Base-by-base conservation (phyloP, 1,140 invertebrate genomes). In the Papilio polyxenes region DNA sequence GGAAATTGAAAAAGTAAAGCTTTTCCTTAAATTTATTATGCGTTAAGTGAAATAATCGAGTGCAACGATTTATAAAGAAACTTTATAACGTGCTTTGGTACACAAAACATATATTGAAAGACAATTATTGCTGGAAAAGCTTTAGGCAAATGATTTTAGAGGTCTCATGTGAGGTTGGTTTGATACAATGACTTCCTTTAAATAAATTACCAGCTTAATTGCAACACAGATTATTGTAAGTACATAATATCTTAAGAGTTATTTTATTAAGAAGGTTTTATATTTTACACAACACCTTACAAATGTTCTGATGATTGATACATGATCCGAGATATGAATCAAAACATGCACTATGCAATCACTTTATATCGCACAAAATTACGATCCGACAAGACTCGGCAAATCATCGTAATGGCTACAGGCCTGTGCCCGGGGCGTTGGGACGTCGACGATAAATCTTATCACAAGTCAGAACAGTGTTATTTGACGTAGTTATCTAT, bases 1-100 rank as follows among this genome's bases (percentile, higher is more conserved):
- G 77, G 77, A 79, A 79, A 79, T 79, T 79, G 56, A 59, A 59
- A 78, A 59, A n/a, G 53, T 79, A 79, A 79, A 79, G 23, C 51
- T 59, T 79, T 79, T 59, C 23, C 51, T 78, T 59, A 44, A 59
- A 37, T 59, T n/a, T 79, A 59, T 79, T 51, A 76, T 15, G 49
- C 31, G 31, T 72, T 72, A 31, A 72, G 65, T 72, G 23, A 31
- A 65, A 65, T 65, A 23, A 31, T 65, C 23, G 62, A 40, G 23
- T 72, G 31, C 31, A 37, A 62, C 59, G n/a, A 72, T 37, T 72
- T 72, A 13, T 72, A 59, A 59, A 59, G 56, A 8, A 8, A 59
- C 10, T 40, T 11, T 37, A 6, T 31, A 31, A 31, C 23, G 23
- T 31, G 0, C 23, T 31, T 31, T 31, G 23, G 23, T 31, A 31